These are phyloP conservation scores for Pelobates cultripes DNA, from an alignment of 2,797 vertebrate genomes.

Conservation along the genomic window DNA sequence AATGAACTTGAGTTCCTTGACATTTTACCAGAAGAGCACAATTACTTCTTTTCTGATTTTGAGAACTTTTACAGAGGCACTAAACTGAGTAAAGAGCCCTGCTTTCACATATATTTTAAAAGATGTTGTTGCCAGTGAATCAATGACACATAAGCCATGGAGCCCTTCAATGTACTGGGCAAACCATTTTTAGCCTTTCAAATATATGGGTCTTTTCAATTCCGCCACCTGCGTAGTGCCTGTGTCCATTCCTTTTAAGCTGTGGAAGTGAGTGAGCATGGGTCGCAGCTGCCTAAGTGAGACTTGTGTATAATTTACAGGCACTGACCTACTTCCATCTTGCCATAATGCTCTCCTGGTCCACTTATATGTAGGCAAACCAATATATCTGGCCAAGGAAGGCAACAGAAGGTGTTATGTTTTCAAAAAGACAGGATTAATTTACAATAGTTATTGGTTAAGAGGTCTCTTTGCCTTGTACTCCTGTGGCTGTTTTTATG, in stretches of 20 bases:
- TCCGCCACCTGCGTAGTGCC: not conserved
- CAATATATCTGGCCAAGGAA: slow-evolving; percentile 74
- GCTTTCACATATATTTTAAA: not conserved
- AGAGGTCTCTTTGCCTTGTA: slow-evolving; percentile 96
- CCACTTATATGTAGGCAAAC: slow-evolving; percentile 74
- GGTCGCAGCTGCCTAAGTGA: slow-evolving; percentile 18
- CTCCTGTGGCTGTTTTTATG: slow-evolving; percentile 97
- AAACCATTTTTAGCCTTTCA: slow-evolving; percentile 1
- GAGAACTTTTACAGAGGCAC: not conserved
- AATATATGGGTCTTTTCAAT: no score
- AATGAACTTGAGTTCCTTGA: not conserved
- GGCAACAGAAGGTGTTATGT: slow-evolving; percentile 73
- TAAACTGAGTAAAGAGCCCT: not conserved
- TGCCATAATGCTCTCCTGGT: slow-evolving; percentile 77
- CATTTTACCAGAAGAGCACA: not conserved
- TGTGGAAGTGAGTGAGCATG: slow-evolving; percentile 8
- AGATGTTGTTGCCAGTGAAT: not conserved
- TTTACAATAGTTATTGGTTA: slow-evolving; percentile 71
- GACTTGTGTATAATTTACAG: slow-evolving; percentile 38
- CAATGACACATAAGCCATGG: slow-evolving; percentile 5
- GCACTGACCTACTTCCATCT: slow-evolving; percentile 71
- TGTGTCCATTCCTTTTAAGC: not conserved
- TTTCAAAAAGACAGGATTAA: slow-evolving; percentile 61
- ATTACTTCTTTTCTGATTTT: not conserved
- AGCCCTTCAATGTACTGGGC: not conserved